Evolutionary conservation across 2,797 vertebrate genomes (phyloP).

Genomic region (Rhabdomys pumilio): DNA sequence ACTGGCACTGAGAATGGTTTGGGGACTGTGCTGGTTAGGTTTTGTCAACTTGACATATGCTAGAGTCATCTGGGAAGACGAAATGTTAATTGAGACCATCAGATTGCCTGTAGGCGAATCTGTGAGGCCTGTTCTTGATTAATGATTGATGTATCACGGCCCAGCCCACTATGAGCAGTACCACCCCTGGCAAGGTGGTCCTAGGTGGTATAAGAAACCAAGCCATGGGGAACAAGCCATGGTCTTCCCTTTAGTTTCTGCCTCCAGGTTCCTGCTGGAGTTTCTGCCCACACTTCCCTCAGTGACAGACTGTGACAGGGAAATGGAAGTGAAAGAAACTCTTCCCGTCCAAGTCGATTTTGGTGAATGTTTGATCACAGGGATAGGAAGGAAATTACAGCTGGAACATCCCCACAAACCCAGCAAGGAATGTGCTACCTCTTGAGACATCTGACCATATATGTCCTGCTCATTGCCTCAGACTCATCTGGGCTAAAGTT

Average conservation of each 20-base stretch:
- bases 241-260: not conserved
- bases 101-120: not conserved
- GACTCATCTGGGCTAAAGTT: not conserved
- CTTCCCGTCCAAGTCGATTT: not conserved
- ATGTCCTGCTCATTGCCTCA: not conserved
- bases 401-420: not conserved
- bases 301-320: not conserved
- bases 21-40: not conserved
- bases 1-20: not conserved
- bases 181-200: not conserved
- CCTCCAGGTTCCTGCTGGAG: not conserved
- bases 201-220: not conserved
- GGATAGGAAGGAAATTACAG: not conserved
- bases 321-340: not conserved
- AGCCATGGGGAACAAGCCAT: not conserved
- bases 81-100: not conserved
- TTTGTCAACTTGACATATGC: not conserved
- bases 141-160: not conserved
- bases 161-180: not conserved
- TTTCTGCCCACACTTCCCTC: not conserved
- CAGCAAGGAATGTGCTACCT: not conserved
- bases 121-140: not conserved
- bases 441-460: not conserved
- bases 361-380: not conserved
- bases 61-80: not conserved